phyloP scores from a whole-genome alignment of 2,888 invertebrate genomes.

The Metellina segmentata region DNA sequence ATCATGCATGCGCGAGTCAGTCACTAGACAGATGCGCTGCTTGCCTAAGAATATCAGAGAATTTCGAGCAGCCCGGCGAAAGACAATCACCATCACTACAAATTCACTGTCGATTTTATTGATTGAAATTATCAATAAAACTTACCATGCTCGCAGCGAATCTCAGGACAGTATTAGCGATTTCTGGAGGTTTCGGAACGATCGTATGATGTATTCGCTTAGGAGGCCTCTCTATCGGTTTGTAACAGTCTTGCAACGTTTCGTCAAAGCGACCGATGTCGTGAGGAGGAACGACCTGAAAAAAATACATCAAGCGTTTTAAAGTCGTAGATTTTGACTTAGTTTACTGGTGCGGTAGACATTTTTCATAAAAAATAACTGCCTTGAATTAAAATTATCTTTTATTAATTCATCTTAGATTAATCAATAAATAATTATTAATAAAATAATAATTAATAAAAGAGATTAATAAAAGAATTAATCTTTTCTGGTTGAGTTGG shows the following conservation, averaged over 20 bases:
- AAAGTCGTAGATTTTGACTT: background rate
- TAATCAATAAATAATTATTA: too few species aligned
- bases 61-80: too few species aligned
- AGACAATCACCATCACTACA: too few species aligned
- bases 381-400: too few species aligned
- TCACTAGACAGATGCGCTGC: too few species aligned
- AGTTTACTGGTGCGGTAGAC: background rate
- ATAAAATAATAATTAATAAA: too few species aligned
- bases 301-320: background rate
- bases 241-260: slow-evolving; percentile 37
- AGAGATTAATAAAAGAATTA: too few species aligned
- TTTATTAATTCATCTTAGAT: too few species aligned
- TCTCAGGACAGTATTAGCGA: slow-evolving; percentile 7
- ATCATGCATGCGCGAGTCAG: too few species aligned
- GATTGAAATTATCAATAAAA: background rate
- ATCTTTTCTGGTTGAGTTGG: too few species aligned
- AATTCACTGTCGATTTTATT: background rate
- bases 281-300: slow-evolving; percentile 28
- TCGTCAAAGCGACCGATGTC: slow-evolving; percentile 23
- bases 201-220: background rate
- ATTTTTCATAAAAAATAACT: background rate
- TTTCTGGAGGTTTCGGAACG: slow-evolving; percentile 1
- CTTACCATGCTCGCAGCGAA: slow-evolving; percentile 53
- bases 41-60: too few species aligned
- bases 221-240: background rate